Evolutionary conservation across 1,140 invertebrate genomes (phyloP).

Genomic region (Dendrolimus punctatus): DNA sequence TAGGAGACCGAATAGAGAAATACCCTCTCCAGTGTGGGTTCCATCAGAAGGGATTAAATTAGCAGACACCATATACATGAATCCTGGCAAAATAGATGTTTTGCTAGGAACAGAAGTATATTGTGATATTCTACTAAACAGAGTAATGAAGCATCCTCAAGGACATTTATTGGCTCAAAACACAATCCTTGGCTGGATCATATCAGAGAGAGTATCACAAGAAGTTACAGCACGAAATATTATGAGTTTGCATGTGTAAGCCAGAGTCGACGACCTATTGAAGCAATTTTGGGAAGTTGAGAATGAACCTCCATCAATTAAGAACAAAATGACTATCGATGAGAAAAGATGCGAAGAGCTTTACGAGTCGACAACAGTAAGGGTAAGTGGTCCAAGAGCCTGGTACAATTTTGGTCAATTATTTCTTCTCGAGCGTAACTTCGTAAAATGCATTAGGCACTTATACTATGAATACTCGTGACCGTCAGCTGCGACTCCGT

Average conservation of each 20-base stretch:
- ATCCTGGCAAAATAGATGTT: slow-evolving; percentile 19
- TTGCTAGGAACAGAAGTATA: slow-evolving; percentile 23
- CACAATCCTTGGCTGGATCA: slow-evolving; percentile 17
- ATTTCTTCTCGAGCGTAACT: too few species aligned
- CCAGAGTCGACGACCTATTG: too few species aligned
- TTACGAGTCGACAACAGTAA: slow-evolving; percentile 23
- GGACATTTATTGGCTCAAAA: slow-evolving; percentile 19
- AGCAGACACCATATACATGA: slow-evolving; percentile 17
- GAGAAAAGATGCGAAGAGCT: too few species aligned
- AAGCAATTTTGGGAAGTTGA: too few species aligned
- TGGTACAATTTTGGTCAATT: too few species aligned
- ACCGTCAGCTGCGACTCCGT: too few species aligned
- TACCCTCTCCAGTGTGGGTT: slow-evolving; percentile 9
- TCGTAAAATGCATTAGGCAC: slow-evolving; percentile 10
- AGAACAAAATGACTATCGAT: too few species aligned
- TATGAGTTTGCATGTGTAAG: too few species aligned
- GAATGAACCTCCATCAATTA: too few species aligned
- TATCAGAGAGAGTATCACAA: too few species aligned
- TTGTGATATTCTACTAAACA: slow-evolving; percentile 15
- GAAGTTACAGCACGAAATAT: too few species aligned
- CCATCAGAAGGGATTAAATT: slow-evolving; percentile 10
- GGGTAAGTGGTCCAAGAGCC: slow-evolving; percentile 7
- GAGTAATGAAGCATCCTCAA: slow-evolving; percentile 15
- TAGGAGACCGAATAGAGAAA: slow-evolving; percentile 14
- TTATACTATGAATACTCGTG: too few species aligned